Conservation (phyloP, 2,113 vertebrate species). For the Poeciliopsis prolifica region DNA sequence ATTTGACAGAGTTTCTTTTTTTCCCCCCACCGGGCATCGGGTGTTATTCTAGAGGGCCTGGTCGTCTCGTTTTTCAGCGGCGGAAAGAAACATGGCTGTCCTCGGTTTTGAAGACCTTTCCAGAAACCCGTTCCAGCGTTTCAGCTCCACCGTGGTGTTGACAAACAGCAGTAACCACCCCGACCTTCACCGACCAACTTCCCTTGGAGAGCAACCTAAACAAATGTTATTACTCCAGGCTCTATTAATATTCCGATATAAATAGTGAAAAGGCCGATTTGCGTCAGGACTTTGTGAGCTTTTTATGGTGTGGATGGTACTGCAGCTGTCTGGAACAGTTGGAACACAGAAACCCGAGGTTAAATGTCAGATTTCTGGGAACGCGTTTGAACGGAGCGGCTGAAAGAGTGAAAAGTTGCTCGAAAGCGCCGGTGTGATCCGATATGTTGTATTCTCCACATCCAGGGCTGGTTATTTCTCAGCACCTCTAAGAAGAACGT, state of each 20-base stretch:
- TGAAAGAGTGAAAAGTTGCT: not conserved
- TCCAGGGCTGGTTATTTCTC: too few species aligned
- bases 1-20: conserved; percentile 58
- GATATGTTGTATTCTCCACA: too few species aligned
- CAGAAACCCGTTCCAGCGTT: conserved; percentile 54
- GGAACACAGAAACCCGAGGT: not conserved
- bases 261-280: conserved; percentile 28
- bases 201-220: conserved; percentile 51
- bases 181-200: conserved; percentile 54
- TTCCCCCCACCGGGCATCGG: conserved; percentile 33
- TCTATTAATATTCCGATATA: conserved; percentile 58
- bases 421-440: too few species aligned
- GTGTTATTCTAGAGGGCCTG: conserved; percentile 64
- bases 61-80: conserved; percentile 47
- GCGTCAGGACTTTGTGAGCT: not conserved
- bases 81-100: conserved; percentile 52
- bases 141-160: conserved; percentile 36
- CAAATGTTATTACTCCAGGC: conserved; percentile 64
- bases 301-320: not conserved
- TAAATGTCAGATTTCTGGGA: not conserved
- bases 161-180: conserved; percentile 58
- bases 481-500: too few species aligned
- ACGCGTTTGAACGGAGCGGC: not conserved
- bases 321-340: not conserved
- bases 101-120: conserved; percentile 55